Evolutionary conservation across 2,113 vertebrate species (phyloP).

Genomic region (Lanius ludovicianus): DNA sequence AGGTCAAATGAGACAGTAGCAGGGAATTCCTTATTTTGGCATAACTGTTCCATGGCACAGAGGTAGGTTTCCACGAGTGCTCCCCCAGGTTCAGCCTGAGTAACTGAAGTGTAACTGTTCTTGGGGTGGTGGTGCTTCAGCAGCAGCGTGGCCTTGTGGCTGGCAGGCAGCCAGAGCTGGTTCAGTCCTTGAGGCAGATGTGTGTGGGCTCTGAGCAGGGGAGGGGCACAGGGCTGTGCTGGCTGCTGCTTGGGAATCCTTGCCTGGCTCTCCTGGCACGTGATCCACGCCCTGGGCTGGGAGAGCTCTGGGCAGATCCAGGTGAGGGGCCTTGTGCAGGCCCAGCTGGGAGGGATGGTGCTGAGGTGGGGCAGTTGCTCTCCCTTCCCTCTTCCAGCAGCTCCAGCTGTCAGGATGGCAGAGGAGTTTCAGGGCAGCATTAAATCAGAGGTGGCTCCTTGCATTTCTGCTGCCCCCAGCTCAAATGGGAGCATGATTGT

Average conservation of each 20-base stretch:
- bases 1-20: not conserved
- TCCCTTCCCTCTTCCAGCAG: not conserved
- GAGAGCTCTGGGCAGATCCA: accelerated
- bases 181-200: accelerated
- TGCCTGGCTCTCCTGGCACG: not conserved
- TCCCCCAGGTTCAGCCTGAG: not conserved
- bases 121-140: not conserved
- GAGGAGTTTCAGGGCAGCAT: not conserved
- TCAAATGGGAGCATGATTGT: not conserved
- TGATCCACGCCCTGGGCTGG: accelerated
- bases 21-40: accelerated
- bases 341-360: accelerated
- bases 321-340: not conserved
- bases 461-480: not conserved
- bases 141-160: accelerated
- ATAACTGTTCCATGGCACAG: not conserved
- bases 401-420: not conserved
- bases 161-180: not conserved
- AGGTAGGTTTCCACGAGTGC: not conserved
- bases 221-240: accelerated
- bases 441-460: not conserved
- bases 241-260: accelerated
- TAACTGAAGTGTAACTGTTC: not conserved
- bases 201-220: not conserved
- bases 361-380: not conserved